Conservation (phyloP, 2,113 vertebrate species). For the Nannospalax galili region DNA sequence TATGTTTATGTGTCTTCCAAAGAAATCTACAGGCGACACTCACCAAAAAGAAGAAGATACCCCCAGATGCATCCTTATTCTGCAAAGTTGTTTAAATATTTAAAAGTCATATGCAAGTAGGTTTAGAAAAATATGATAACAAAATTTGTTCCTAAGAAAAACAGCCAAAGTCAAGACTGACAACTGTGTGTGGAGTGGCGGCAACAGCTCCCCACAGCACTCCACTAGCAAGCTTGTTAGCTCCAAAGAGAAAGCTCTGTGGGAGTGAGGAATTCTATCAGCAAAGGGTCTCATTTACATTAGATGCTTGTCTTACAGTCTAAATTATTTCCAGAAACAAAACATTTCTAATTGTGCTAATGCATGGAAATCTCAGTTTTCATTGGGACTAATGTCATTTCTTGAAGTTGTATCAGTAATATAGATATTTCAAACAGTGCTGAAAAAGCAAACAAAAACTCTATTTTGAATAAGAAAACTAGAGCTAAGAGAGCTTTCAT, state of each 20-base stretch:
- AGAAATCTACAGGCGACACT: neutral
- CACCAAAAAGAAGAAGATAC: neutral
- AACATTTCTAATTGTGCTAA: neutral
- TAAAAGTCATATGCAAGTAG: slow-evolving; percentile 26
- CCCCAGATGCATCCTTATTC: neutral
- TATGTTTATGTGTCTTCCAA: neutral
- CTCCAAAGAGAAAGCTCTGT: slow-evolving; percentile 10
- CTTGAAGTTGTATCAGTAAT: slow-evolving; percentile 33
- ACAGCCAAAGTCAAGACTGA: neutral
- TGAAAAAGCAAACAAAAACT: neutral
- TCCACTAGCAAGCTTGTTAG: neutral
- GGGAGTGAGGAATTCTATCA: neutral
- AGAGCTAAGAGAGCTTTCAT: neutral
- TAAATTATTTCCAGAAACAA: slow-evolving; percentile 5
- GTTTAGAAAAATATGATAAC: slow-evolving; percentile 36
- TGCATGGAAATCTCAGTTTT: slow-evolving; percentile 21
- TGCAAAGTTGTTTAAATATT: slow-evolving; percentile 34
- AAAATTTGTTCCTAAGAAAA: slow-evolving; percentile 35
- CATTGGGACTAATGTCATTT: slow-evolving; percentile 40
- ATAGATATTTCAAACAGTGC: neutral
- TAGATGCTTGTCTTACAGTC: neutral
- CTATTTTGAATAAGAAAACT: neutral
- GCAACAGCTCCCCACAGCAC: neutral
- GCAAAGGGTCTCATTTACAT: neutral
- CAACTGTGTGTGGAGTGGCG: neutral